Evolutionary conservation across 2,797 vertebrate species (phyloP).

Genomic region (Tinamus major): DNA sequence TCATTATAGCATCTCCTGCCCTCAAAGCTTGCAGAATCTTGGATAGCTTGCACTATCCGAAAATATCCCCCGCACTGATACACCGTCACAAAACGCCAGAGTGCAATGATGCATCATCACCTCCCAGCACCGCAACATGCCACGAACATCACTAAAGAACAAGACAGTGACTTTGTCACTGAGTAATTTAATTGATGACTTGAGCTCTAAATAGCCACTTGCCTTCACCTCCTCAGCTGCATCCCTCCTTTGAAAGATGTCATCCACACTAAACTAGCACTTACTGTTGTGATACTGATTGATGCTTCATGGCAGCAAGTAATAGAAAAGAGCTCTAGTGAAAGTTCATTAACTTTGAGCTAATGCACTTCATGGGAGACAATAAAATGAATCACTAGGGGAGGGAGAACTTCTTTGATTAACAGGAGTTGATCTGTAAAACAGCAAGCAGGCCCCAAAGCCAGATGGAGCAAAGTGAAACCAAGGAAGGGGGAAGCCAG

Average conservation of each 20-base stretch:
- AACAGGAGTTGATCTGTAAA: slow-evolving; percentile 9
- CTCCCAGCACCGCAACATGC: slow-evolving; percentile 45
- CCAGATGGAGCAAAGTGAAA: neutral
- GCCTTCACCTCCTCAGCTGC: slow-evolving; percentile 49
- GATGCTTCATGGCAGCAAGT: slow-evolving; percentile 39
- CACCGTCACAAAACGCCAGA: slow-evolving; percentile 17
- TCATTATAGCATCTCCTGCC: slow-evolving; percentile 17
- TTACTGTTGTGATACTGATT: slow-evolving; percentile 53
- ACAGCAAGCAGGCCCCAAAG: slow-evolving; percentile 12
- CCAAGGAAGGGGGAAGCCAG: neutral
- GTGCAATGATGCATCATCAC: slow-evolving; percentile 37
- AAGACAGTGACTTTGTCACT: slow-evolving; percentile 57
- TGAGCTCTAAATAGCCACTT: slow-evolving; percentile 57
- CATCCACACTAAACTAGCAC: slow-evolving; percentile 43
- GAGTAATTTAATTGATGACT: slow-evolving; percentile 52
- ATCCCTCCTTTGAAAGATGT: slow-evolving; percentile 29
- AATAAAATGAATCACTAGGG: neutral
- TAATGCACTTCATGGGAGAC: slow-evolving; percentile 13
- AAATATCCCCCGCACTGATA: slow-evolving; percentile 10
- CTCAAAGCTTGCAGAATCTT: slow-evolving; percentile 29
- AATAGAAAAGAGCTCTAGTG: slow-evolving; percentile 25
- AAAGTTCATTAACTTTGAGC: slow-evolving; percentile 58
- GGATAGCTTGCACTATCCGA: slow-evolving; percentile 39
- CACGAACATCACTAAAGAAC: slow-evolving; percentile 39
- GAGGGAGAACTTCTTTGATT: slow-evolving; percentile 19